Conservation (phyloP, 2,113 vertebrate genomes). For the Embiotoca jacksoni region DNA sequence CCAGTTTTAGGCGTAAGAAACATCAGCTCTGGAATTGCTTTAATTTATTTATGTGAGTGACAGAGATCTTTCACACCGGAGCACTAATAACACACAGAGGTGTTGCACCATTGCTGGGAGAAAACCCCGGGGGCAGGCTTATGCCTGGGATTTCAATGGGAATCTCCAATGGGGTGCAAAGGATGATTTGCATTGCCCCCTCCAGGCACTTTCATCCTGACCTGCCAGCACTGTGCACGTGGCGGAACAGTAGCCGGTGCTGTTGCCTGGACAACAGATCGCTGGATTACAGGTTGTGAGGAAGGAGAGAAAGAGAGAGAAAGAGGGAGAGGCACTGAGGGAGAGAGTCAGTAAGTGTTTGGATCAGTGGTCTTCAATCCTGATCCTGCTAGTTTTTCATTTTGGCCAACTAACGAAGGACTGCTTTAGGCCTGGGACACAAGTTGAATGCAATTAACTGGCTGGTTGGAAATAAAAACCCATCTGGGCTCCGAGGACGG, state of each 20-base stretch:
- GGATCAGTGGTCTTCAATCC: conserved; percentile 45
- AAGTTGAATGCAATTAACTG: conserved; percentile 42
- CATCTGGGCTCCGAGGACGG: background rate
- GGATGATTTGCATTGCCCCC: conserved; percentile 68
- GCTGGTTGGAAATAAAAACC: conserved; percentile 33
- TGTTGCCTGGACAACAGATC: conserved; percentile 78
- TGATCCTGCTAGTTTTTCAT: conserved; percentile 46
- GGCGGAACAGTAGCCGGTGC: conserved; percentile 50
- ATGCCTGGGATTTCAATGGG: conserved; percentile 50
- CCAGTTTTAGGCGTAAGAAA: conserved; percentile 12
- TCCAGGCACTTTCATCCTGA: conserved; percentile 68
- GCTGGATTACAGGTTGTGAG: conserved; percentile 66
- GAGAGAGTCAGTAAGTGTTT: conserved; percentile 17
- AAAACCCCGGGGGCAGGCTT: conserved; percentile 52
- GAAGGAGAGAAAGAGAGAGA: conserved; percentile 7
- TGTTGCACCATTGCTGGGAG: conserved; percentile 36
- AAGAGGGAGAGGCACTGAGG: conserved; percentile 18
- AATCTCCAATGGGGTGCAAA: conserved; percentile 41
- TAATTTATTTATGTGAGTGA: conserved; percentile 48
- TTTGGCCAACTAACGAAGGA: conserved; percentile 40
- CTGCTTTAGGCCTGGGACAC: conserved; percentile 15
- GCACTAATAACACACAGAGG: conserved; percentile 44
- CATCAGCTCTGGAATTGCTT: conserved; percentile 14
- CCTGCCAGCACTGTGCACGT: conserved; percentile 52
- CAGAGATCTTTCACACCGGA: conserved; percentile 21